Conservation (phyloP, 1,140 invertebrate species). For the Achroia grisella region DNA sequence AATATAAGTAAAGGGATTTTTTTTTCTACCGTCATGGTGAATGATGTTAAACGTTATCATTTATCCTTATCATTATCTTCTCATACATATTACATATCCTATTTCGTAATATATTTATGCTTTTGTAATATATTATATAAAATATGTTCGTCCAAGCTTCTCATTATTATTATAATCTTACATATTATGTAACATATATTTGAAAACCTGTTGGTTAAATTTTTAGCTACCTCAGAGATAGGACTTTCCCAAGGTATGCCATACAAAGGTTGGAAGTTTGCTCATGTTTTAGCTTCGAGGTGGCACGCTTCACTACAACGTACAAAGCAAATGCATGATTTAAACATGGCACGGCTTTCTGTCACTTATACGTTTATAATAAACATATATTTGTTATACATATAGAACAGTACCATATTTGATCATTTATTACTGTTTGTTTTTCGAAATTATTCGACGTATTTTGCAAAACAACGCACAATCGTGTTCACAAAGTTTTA, state of each 20-base stretch:
- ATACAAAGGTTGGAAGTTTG: constrained; percentile 34
- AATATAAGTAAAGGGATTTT: too few species aligned
- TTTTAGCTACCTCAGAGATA: constrained; percentile 89
- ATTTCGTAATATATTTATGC: not conserved
- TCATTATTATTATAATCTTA: not conserved
- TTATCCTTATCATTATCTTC: not conserved
- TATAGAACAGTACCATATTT: too few species aligned
- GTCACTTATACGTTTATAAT: constrained; percentile 5
- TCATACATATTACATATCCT: not conserved
- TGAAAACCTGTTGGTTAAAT: constrained; percentile 23
- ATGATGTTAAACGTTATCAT: constrained; percentile 1
- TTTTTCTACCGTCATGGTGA: not conserved
- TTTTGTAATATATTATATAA: not conserved
- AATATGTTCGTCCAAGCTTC: too few species aligned
- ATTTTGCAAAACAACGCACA: too few species aligned
- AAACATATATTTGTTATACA: constrained; percentile 8
- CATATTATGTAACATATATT: constrained; percentile 1
- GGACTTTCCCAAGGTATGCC: constrained; percentile 91
- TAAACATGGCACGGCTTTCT: constrained; percentile 57
- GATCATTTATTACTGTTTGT: constrained; percentile 6
- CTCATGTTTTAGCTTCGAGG: constrained; percentile 49
- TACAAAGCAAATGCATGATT: constrained; percentile 42
- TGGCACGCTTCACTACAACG: constrained; percentile 52
- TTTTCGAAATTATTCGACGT: not conserved
- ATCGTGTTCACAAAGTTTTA: constrained; percentile 5